Conservation (phyloP, 1,140 invertebrate species). For the Aphis gossypii region DNA sequence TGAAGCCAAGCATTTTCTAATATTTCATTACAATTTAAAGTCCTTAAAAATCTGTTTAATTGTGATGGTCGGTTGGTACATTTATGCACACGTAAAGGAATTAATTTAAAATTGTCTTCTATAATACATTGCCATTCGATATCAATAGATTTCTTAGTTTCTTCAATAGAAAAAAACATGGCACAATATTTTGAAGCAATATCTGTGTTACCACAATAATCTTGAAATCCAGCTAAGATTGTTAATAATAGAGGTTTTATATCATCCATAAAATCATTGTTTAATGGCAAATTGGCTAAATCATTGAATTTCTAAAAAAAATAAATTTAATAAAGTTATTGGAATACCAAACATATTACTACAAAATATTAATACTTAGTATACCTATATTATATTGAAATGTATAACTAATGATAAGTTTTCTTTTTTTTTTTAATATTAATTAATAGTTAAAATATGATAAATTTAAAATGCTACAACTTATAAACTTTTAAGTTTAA, state of each 20-base stretch:
- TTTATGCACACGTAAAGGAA: background rate
- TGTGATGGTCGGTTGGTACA: background rate
- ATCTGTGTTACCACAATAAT: background rate
- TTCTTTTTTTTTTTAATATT: background rate
- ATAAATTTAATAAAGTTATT: background rate
- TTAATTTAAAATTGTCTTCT: constrained; percentile 3
- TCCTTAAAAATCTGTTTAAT: background rate
- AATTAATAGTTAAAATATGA: background rate
- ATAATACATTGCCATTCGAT: constrained; percentile 28
- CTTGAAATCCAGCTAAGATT: background rate
- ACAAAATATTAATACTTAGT: background rate
- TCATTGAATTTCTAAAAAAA: constrained; percentile 13
- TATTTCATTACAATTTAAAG: constrained; percentile 5
- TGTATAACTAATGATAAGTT: background rate
- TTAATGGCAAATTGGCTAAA: too few relatives aligned
- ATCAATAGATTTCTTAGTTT: background rate
- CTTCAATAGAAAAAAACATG: background rate
- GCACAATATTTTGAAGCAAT: constrained; percentile 7
- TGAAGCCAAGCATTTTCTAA: constrained; percentile 42
- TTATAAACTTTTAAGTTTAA: too few relatives aligned
- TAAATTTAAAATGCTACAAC: too few relatives aligned
- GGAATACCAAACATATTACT: background rate
- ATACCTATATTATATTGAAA: background rate
- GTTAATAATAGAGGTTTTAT: background rate
- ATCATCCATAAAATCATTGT: background rate